A percentile compares a stretch with the other conserved stretches of the same genome.
Evolutionary conservation across 2,888 invertebrate genomes (phyloP).

Genomic region (Maniola hyperantus): DNA sequence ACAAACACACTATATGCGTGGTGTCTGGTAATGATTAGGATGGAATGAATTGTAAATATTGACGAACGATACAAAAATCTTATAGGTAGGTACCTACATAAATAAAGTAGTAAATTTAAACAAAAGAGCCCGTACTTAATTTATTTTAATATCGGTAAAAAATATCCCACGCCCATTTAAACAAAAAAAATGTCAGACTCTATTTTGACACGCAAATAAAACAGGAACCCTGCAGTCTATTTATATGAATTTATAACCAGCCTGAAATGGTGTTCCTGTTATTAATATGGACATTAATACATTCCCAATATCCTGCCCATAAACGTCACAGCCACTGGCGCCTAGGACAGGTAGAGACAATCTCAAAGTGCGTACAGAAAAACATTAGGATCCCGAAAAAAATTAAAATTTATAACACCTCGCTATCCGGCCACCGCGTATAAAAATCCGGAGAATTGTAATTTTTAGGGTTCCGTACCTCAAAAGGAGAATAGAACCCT

Average conservation of each 20-base stretch:
- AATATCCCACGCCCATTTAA: slow-evolving; percentile 49
- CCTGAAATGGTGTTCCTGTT: slow-evolving; percentile 64
- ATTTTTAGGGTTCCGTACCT: slow-evolving; percentile 46
- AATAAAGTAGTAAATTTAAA: not conserved
- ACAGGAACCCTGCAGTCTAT: slow-evolving; percentile 57
- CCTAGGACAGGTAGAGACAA: slow-evolving; percentile 76
- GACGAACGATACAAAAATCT: no score
- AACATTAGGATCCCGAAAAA: slow-evolving; percentile 67
- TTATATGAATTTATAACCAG: slow-evolving; percentile 68
- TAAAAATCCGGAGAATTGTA: slow-evolving; percentile 75
- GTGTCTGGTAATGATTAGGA: no score
- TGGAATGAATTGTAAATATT: no score
- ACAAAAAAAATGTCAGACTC: slow-evolving; percentile 54
- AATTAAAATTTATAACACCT: slow-evolving; percentile 75
- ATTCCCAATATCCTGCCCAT: slow-evolving; percentile 79
- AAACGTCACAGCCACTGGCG: slow-evolving; percentile 80
- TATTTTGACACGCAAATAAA: slow-evolving; percentile 69
- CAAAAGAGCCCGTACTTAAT: slow-evolving; percentile 43
- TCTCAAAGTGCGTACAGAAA: slow-evolving; percentile 69
- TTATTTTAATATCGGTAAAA: slow-evolving; percentile 2
- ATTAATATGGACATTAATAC: slow-evolving; percentile 81
- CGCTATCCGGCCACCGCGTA: slow-evolving; percentile 70
- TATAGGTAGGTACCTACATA: not conserved
- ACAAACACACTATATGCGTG: no score
- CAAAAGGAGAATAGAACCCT: no score